These are phyloP conservation scores for Podabrus alpinus DNA, from an alignment of 2,888 invertebrate genomes.

Conservation along the genomic window DNA sequence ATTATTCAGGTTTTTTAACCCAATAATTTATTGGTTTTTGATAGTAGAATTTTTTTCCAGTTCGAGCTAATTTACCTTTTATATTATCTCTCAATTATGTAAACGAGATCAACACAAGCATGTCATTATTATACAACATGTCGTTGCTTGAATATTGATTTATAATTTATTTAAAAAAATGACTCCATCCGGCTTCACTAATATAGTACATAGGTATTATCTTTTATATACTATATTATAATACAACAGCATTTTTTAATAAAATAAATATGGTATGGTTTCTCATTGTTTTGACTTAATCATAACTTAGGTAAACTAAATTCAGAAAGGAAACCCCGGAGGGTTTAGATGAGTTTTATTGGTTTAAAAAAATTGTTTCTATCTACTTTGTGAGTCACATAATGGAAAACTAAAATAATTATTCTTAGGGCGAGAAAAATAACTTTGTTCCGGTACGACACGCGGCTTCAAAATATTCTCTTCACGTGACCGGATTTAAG, in stretches of 20 bases:
- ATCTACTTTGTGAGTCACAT: slow-evolving; percentile 19
- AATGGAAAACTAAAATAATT: slow-evolving; percentile 18
- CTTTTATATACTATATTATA: no score
- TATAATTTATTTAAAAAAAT: no score
- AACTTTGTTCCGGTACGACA: slow-evolving; percentile 49
- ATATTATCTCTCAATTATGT: not conserved
- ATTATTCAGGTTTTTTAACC: not conserved
- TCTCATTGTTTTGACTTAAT: not conserved
- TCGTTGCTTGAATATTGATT: no score
- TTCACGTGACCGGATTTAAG: slow-evolving; percentile 52
- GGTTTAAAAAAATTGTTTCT: not conserved
- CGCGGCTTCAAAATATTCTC: slow-evolving; percentile 50
- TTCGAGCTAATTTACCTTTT: not conserved
- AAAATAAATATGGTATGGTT: not conserved
- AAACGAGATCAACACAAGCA: not conserved
- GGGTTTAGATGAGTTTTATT: not conserved
- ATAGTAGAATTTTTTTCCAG: not conserved
- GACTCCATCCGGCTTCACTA: no score
- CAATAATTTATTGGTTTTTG: not conserved
- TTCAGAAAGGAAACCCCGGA: no score
- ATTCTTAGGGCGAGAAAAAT: slow-evolving; percentile 40
- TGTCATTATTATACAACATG: not conserved
- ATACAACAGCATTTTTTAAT: no score
- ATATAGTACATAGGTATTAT: no score
- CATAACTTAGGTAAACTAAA: not conserved